Percentiles rank a stretch among this genome's conserved stretches.
phyloP scores from a whole-genome alignment of 2,888 invertebrate genomes.

The Agelastica alni region DNA sequence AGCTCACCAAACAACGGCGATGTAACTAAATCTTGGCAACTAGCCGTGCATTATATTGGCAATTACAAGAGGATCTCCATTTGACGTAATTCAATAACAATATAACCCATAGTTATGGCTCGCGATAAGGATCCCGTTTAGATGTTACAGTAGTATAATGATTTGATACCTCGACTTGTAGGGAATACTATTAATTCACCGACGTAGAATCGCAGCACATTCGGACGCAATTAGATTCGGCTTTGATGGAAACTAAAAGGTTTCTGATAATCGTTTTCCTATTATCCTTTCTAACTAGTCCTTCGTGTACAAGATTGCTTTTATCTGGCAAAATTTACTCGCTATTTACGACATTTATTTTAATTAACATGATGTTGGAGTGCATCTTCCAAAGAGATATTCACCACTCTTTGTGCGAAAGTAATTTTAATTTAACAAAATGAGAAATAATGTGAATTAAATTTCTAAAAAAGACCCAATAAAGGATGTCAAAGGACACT shows the following conservation, averaged over 20 bases:
- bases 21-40: slow-evolving; percentile 25
- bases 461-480: no score
- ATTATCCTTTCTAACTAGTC: background rate
- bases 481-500: no score
- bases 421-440: no score
- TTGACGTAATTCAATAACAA: slow-evolving; percentile 33
- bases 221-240: slow-evolving; percentile 12
- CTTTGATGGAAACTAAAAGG: slow-evolving; percentile 8
- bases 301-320: no score
- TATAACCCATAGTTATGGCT: slow-evolving; percentile 30
- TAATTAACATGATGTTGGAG: no score
- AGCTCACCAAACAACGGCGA: slow-evolving; percentile 5
- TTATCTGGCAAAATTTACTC: no score
- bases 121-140: slow-evolving; percentile 32
- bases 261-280: slow-evolving; percentile 1
- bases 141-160: slow-evolving; percentile 29
- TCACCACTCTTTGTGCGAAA: no score
- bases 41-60: slow-evolving; percentile 26
- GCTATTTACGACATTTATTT: no score
- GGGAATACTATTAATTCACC: slow-evolving; percentile 24
- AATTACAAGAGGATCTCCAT: slow-evolving; percentile 30
- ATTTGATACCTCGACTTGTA: slow-evolving; percentile 28
- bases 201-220: slow-evolving; percentile 9
- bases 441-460: no score
- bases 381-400: no score